Evolutionary conservation across 2,113 vertebrate species (phyloP).

Genomic region (Anarhynchus alexandrinus): DNA sequence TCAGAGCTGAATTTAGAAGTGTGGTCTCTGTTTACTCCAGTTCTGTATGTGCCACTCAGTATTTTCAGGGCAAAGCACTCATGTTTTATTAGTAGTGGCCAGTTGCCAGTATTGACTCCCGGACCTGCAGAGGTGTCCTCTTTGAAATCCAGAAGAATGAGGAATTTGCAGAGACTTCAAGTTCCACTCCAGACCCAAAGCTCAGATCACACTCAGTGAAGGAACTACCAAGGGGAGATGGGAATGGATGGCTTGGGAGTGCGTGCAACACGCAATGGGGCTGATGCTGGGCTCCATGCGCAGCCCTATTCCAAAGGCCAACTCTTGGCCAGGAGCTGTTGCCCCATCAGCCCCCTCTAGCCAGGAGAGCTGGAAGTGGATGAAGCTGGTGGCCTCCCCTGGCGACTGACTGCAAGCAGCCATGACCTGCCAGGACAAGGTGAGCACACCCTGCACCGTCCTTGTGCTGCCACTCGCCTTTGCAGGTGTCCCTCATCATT

Average conservation of each 20-base stretch:
- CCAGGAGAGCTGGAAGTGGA: neutral
- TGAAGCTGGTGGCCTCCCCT: neutral
- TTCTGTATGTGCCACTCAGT: accelerated
- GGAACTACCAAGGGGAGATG: neutral
- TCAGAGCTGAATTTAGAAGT: neutral
- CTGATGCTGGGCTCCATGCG: neutral
- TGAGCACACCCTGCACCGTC: neutral
- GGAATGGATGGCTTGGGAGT: neutral
- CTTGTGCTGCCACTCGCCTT: neutral
- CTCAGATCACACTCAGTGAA: neutral
- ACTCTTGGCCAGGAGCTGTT: neutral
- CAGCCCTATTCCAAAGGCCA: neutral
- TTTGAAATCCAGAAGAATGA: neutral
- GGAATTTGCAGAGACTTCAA: neutral
- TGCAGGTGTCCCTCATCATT: neutral
- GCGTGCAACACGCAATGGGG: accelerated
- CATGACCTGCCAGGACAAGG: neutral
- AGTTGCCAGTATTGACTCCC: neutral
- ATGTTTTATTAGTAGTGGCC: neutral
- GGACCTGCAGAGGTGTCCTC: neutral
- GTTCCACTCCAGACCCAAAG: neutral
- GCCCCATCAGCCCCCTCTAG: neutral
- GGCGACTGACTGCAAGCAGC: neutral
- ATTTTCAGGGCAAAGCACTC: neutral
- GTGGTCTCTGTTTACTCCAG: neutral